A percentile compares a stretch with the other conserved stretches of the same genome.
These are phyloP conservation scores for Scelioninae gen. 1 DNA, from an alignment of 2,888 invertebrate species.

Conservation along the genomic window DNA sequence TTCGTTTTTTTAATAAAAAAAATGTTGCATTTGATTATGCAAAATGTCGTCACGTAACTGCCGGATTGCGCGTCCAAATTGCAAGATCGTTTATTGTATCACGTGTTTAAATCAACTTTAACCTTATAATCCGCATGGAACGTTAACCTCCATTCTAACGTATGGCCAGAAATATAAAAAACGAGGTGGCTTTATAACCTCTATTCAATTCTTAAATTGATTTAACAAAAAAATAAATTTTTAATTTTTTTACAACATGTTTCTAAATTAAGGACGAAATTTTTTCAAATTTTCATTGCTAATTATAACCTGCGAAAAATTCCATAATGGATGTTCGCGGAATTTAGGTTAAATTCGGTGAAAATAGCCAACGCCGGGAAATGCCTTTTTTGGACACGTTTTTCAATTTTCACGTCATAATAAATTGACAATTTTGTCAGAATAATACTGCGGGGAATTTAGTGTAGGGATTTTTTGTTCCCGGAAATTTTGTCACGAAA, in stretches of 20 bases:
- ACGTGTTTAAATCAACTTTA: slow-evolving; percentile 47
- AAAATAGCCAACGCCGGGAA: slow-evolving; percentile 7
- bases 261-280: too few species aligned
- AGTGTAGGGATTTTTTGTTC: neutral
- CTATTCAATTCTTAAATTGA: neutral
- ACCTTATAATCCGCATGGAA: slow-evolving; percentile 43
- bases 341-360: slow-evolving; percentile 50
- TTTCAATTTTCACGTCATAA: too few species aligned
- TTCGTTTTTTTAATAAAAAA: too few species aligned
- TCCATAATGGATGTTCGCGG: slow-evolving; percentile 41
- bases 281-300: slow-evolving; percentile 5
- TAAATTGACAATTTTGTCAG: too few species aligned
- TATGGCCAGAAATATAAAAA: slow-evolving; percentile 28
- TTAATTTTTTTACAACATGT: neutral
- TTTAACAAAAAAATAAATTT: neutral
- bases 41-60: slow-evolving; percentile 28
- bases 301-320: slow-evolving; percentile 56
- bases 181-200: slow-evolving; percentile 43
- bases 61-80: too few species aligned
- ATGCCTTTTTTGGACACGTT: too few species aligned
- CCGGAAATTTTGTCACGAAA: neutral
- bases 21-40: slow-evolving; percentile 31
- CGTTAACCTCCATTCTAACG: slow-evolving; percentile 30
- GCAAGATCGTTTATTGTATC: slow-evolving; percentile 29
- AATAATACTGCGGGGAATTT: too few species aligned